Conservation (phyloP, 2,797 vertebrate genomes). For the Nannoperca australis region DNA sequence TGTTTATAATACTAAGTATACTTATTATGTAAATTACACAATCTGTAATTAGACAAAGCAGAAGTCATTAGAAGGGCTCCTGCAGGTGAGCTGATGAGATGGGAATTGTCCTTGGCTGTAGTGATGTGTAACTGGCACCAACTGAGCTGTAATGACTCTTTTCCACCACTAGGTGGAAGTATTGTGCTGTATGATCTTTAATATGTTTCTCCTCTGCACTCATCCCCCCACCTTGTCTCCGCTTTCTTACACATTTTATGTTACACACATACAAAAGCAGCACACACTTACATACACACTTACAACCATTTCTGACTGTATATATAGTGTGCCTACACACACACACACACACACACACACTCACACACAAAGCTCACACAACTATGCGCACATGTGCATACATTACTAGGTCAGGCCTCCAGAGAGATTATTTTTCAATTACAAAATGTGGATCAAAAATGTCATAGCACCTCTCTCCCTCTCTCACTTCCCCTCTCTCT, state of each 20-base stretch:
- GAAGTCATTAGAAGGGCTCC: conserved; percentile 75
- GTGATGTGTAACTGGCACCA: conserved; percentile 41
- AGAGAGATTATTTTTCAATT: conserved; percentile 82
- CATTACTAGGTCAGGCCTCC: conserved; percentile 76
- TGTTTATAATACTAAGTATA: conserved; percentile 75
- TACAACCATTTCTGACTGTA: conserved; percentile 24
- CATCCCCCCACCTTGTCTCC: conserved; percentile 32
- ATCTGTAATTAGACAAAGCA: conserved; percentile 78
- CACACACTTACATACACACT: conserved; percentile 25
- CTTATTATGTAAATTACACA: conserved; percentile 77
- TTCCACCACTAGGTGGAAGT: conserved; percentile 77
- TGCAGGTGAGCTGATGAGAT: conserved; percentile 80
- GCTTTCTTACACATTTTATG: conserved; percentile 50
- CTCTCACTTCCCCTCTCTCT: conserved; percentile 14
- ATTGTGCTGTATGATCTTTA: conserved; percentile 53
- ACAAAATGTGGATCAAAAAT: conserved; percentile 82
- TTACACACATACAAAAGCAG: conserved; percentile 33
- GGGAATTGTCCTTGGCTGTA: conserved; percentile 68
- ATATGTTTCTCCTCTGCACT: conserved; percentile 13
- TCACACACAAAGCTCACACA: conserved; percentile 20
- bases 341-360: conserved; percentile 29
- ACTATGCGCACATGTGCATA: conserved; percentile 26
- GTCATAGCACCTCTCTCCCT: conserved; percentile 61
- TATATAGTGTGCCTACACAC: conserved; percentile 18
- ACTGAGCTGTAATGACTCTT: conserved; percentile 41